Conservation (phyloP, 2,113 vertebrate species). For the Deroptyus accipitrinus region DNA sequence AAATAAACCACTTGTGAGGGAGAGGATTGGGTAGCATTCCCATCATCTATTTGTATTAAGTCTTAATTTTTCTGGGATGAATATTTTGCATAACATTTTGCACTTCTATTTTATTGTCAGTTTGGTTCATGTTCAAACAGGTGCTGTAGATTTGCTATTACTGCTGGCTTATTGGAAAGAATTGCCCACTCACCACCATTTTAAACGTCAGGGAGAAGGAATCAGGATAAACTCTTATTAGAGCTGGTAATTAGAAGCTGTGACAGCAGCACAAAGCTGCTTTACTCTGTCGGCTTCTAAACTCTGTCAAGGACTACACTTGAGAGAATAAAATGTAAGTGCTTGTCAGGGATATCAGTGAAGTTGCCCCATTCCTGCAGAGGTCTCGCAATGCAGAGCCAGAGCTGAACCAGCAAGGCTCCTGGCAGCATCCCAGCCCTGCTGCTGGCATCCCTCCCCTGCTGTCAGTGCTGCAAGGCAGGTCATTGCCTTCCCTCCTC, state of each 20-base stretch:
- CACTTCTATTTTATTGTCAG: not conserved
- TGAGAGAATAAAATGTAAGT: conserved; percentile 9
- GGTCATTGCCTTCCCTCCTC: conserved; percentile 24
- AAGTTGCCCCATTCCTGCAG: not conserved
- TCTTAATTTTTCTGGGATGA: not conserved
- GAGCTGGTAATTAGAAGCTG: conserved; percentile 34
- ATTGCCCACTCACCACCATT: not conserved
- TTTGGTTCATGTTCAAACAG: not conserved
- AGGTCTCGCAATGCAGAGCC: not conserved
- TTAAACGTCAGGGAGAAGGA: conserved; percentile 15
- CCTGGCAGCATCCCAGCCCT: conserved; percentile 27
- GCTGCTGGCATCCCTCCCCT: conserved; percentile 1
- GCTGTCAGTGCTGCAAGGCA: conserved; percentile 25
- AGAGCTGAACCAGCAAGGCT: not conserved
- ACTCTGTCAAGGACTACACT: not conserved
- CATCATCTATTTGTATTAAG: not conserved
- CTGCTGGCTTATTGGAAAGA: not conserved
- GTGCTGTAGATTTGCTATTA: not conserved
- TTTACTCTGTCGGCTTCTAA: not conserved
- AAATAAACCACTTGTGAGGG: not conserved
- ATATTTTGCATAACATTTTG: not conserved
- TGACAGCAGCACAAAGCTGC: conserved; percentile 30
- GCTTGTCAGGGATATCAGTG: not conserved
- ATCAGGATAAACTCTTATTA: conserved; percentile 16
- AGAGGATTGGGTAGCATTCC: not conserved